Evolutionary conservation across 2,888 invertebrate species (phyloP).

Genomic region (Callyntrura guangdongensis): DNA sequence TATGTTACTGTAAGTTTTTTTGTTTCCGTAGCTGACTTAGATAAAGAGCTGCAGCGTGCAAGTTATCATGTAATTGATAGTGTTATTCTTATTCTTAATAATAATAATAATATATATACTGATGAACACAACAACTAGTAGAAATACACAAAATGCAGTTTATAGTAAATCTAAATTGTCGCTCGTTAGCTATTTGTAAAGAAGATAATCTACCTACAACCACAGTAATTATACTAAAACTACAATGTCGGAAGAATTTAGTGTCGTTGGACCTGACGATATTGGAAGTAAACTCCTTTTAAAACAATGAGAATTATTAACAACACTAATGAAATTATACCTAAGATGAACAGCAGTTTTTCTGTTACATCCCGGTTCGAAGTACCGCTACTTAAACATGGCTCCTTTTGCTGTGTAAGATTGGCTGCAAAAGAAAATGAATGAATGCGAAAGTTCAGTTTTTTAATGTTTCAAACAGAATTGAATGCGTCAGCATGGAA

Average conservation of each 20-base stretch:
- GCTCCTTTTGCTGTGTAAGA: slow-evolving; percentile 76
- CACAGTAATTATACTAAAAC: slow-evolving; percentile 32
- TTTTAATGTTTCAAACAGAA: neutral
- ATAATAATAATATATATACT: slow-evolving; percentile 6
- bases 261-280: slow-evolving; percentile 82
- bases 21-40: neutral
- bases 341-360: slow-evolving; percentile 84
- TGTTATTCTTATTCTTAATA: too few species aligned
- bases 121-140: slow-evolving; percentile 60
- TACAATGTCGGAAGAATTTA: slow-evolving; percentile 57
- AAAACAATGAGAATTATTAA: slow-evolving; percentile 84
- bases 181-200: slow-evolving; percentile 57
- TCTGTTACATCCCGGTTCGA: slow-evolving; percentile 78
- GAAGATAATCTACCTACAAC: slow-evolving; percentile 33
- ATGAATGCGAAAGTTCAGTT: neutral
- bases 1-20: slow-evolving; percentile 31
- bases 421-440: slow-evolving; percentile 62
- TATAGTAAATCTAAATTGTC: slow-evolving; percentile 48
- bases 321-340: slow-evolving; percentile 84
- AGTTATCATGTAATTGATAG: neutral
- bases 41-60: neutral
- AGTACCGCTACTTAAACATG: slow-evolving; percentile 79
- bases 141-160: slow-evolving; percentile 12
- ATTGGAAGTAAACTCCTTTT: slow-evolving; percentile 84
- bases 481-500: neutral